Base-by-base conservation (phyloP, 2,888 invertebrate genomes). In the Sarcophaga carnaria region DNA sequence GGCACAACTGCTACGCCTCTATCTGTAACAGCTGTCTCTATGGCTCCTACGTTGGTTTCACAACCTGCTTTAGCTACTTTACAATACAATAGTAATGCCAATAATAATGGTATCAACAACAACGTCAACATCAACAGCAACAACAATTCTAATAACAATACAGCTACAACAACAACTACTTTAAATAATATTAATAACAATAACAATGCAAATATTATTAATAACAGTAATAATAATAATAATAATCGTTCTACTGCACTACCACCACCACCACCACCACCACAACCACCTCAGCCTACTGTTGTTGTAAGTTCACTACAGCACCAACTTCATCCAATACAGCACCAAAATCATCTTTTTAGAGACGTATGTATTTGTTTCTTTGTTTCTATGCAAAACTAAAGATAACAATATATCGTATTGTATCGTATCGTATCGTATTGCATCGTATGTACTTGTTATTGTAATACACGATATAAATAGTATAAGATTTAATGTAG, bases 291-390 rank as follows among this genome's bases (percentile, higher is more conserved):
- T 90, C 90, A 91, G 92, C 92, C 92, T 91, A 93, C 91, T 92
- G 93, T 92, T 91, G 92, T 93, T 92, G 92, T 93, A 90, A 92
- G 92, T 90, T 91, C 93, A 93, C 92, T 93, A 89, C 93, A 93
- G 92, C 93, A 93, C 92, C 93, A 93, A 92, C 93, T 93, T 92
- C 93, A 93, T 91, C 92, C 92, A 92, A 92, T 91, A 91, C 93
- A 93, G 92, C 93, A 93, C 93, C 93, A 93, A 92, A 92, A 93
- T 92, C 93, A 93, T 92, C 93, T 93, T 91, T 92, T 93, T 93
- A 93, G 93, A 93, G 93, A 93, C 93, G 93, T 93, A 93, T 93
- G 93, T 93, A 93, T 93, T 54, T 90, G 88, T 88, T 88, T 76
- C 69, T 77, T 75, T 85, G 80, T 88, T 78, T 88, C 78, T 74